Conservation (phyloP, 2,888 invertebrate species). For the Axea sp. region DNA sequence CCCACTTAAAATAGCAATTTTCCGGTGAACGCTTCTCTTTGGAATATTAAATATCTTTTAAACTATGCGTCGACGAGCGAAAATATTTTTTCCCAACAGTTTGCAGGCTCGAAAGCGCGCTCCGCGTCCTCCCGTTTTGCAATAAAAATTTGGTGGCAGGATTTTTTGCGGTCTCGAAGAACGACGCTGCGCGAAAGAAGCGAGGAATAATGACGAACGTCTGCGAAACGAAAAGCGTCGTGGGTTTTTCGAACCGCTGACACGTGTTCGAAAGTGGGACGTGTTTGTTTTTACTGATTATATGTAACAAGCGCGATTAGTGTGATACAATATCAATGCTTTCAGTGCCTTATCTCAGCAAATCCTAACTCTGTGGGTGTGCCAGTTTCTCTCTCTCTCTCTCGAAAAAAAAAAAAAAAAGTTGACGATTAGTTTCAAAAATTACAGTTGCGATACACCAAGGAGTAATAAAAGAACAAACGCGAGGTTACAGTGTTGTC, state of each 20-base stretch:
- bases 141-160: conserved; percentile 55
- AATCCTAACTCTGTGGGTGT: conserved; percentile 2
- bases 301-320: conserved; percentile 28
- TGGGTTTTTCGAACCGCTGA: conserved; percentile 24
- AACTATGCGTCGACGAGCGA: conserved; percentile 53
- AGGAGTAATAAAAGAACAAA: no score
- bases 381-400: conserved; percentile 5
- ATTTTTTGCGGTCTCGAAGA: conserved; percentile 23
- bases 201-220: not conserved
- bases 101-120: conserved; percentile 20
- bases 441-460: no score
- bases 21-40: conserved; percentile 61
- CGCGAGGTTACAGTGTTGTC: no score
- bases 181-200: not conserved
- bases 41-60: conserved; percentile 61
- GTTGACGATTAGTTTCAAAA: no score
- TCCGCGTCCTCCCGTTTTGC: conserved; percentile 15
- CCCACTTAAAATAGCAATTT: conserved; percentile 61
- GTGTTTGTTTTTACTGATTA: conserved; percentile 43
- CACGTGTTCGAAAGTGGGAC: conserved; percentile 46
- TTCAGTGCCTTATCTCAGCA: conserved; percentile 11
- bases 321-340: conserved; percentile 23
- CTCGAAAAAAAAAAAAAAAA: no score
- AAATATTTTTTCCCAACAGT: conserved; percentile 23
- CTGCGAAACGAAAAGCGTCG: not conserved